Evolutionary conservation across 2,888 invertebrate genomes (phyloP), one percentile per base, ranked within the genome.

Genomic region (Nomada hirtipes): DNA sequence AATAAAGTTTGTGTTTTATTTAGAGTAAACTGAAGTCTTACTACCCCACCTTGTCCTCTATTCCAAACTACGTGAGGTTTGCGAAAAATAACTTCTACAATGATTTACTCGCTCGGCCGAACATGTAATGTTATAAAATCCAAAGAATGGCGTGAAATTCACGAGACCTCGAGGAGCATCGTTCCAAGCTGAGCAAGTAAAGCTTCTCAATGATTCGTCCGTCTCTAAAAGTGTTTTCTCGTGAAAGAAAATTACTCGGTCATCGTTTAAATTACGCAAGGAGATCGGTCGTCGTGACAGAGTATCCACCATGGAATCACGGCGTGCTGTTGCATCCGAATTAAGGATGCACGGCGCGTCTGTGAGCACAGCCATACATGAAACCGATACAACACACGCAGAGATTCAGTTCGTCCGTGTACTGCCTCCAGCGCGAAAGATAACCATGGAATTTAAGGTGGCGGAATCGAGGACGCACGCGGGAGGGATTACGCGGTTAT

Each of bases 361-460:
- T n/a, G 20, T 11, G 53, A n/a, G 53, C 53, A 20, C 53, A 53
- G n/a, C 18, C n/a, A 11, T 36, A 36, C 36, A 4, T 0, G 36
- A 36, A 36, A 36, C 36, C 4, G 36, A 36, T 7, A 7, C 36
- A 7, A 7, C 36, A 1, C 36, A 1, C 7, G 1, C 1, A 15
- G 9, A 68, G 55, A 55, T 18, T 2, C 20, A n/a, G 7, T 7
- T 0, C 10, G 42, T 18, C 7, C 36, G 52, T 55, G 42, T 10
- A 23, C 68, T 47, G 72, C 70, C 68, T 42, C 26, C 52, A 59
- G 73, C 44, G 61, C 26, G 63, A 74, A 68, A 47, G 73, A 74
- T 77, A 72, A 82, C 60, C 76, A 44, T n/a, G 20, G 59, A 36
- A 82, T 86, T 87, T 88, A 89, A 85, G 79, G 78, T 63, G 76